Percentiles rank a stretch among this genome's conserved stretches.
Evolutionary conservation across 2,797 vertebrate species (phyloP).

Genomic region (Danio jaintianensis): DNA sequence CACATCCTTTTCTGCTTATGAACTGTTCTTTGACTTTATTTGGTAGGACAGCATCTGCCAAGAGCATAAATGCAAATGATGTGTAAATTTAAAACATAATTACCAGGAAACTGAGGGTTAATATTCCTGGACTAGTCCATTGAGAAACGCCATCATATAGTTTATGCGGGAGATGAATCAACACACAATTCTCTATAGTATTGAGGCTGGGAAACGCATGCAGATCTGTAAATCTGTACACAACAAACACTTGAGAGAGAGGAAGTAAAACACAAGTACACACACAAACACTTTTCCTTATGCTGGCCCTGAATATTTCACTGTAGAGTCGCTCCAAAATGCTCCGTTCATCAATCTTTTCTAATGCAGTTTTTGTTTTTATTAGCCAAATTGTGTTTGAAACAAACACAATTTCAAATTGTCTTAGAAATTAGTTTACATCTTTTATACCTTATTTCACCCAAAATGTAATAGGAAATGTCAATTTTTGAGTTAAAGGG

Average conservation of each 20-base stretch:
- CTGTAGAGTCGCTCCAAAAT: background rate
- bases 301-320: background rate
- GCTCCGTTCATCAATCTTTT: background rate
- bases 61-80: conserved; percentile 10
- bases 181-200: conserved; percentile 17
- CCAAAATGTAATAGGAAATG: too few species aligned
- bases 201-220: conserved; percentile 5
- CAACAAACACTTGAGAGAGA: background rate
- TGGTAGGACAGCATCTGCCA: background rate
- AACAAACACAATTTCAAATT: background rate
- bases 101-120: conserved; percentile 18
- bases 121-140: conserved; percentile 14
- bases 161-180: conserved; percentile 21
- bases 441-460: too few species aligned
- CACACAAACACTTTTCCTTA: conserved; percentile 6
- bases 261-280: background rate
- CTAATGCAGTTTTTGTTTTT: background rate
- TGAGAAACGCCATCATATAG: conserved; percentile 6
- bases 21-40: conserved; percentile 13
- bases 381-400: background rate
- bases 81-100: conserved; percentile 22
- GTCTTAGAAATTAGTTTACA: background rate
- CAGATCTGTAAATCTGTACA: conserved; percentile 29
- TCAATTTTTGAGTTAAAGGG: too few species aligned
- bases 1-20: background rate